Percentiles rank a stretch among this genome's conserved stretches.
Conservation (phyloP, 2,888 invertebrate species). For the Argyra leucocephala region DNA sequence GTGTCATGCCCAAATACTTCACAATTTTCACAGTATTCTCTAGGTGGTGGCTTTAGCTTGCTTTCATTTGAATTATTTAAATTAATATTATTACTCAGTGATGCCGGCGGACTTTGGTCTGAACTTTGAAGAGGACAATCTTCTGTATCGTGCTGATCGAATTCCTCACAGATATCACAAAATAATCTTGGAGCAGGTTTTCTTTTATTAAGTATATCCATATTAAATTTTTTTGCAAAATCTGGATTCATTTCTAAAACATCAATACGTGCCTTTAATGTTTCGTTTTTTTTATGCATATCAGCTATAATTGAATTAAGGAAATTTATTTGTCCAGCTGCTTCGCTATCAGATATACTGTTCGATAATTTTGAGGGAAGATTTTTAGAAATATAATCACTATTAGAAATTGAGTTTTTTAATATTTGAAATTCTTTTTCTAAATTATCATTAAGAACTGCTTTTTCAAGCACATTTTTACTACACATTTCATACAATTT, state of each 20-base stretch:
- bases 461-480: conserved; percentile 16
- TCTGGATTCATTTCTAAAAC: conserved; percentile 54
- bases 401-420: neutral
- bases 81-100: conserved; percentile 21
- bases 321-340: conserved; percentile 68
- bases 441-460: conserved; percentile 28
- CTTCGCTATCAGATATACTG: conserved; percentile 40
- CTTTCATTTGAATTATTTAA: conserved; percentile 28
- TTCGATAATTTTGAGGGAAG: neutral
- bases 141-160: conserved; percentile 94
- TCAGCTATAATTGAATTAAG: conserved; percentile 94
- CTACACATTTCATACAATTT: neutral
- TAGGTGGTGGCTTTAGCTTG: conserved; percentile 37
- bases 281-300: conserved; percentile 86
- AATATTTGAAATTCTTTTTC: conserved; percentile 33
- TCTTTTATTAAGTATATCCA: conserved; percentile 39
- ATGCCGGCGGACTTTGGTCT: conserved; percentile 45
- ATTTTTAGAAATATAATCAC: neutral
- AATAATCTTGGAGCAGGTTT: conserved; percentile 68
- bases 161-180: conserved; percentile 96
- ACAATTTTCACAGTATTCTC: conserved; percentile 87
- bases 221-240: neutral
- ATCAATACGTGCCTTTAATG: conserved; percentile 66
- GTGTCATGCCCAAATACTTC: conserved; percentile 91
- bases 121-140: conserved; percentile 84